Evolutionary conservation across 1,140 invertebrate genomes (phyloP), one percentile per base, ranked within the genome.

Genomic region (Hesperophylax magnus): DNA sequence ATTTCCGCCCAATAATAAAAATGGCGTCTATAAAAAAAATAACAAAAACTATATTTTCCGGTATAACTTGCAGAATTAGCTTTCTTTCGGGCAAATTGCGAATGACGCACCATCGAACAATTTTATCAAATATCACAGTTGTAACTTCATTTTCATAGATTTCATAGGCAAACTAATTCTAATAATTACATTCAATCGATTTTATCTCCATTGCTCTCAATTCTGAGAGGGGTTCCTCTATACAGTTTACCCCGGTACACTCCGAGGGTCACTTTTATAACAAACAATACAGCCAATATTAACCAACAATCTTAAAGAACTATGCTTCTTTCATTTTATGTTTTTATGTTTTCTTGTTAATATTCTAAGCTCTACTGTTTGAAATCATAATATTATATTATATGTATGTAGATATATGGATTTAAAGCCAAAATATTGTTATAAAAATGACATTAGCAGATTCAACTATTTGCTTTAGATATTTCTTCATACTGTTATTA

Each of bases 121-220:
- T 80, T 80, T 80, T 76, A 80, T 80, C 78, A 80, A 80, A 80
- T 71, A 80, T 80, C 78, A 80, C 78, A 80, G 78, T 80, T 52
- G 54, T 63, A 78, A 69, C 61, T 47, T 76, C 54, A 60, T 76
- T 74, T 74, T 74, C 20, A 58, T 76, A 76, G 56, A 76, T 60
- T 76, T 76, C 56, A 60, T 76, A 60, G 72, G 72, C 72, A 76
- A 76, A 76, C 56, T 76, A 76, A 76, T 39, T 76, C 54, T 76
- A 75, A 76, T 76, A 77, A 60, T 77, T 77, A 77, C 61, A 77
- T 54, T 78, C 63, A 52, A 78, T 78, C 47, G 47, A 63, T 47
- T 77, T 65, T 24, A 69, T 72, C 67, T 34, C 61, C 53, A 61
- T 79, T 79, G 69, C 61, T 72, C 54, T 78, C 65, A 39, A 47